Percentiles rank a stretch among this genome's conserved stretches.
These are phyloP conservation scores for Nyctalus aviator DNA, from an alignment of 2,797 vertebrate genomes.

Conservation along the genomic window DNA sequence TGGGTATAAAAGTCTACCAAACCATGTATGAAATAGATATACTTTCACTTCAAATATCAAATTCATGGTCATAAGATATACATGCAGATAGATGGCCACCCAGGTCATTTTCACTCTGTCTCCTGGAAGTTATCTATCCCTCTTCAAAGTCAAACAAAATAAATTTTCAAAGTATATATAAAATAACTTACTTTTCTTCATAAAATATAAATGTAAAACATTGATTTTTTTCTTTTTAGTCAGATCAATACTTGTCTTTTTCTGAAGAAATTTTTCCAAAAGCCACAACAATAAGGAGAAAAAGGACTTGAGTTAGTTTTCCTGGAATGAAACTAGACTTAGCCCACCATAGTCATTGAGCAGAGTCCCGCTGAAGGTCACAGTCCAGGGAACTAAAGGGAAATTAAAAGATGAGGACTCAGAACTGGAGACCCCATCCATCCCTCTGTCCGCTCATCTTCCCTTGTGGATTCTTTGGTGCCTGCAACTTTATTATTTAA, in stretches of 20 bases:
- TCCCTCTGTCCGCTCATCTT: neutral
- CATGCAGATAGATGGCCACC: neutral
- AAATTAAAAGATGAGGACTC: neutral
- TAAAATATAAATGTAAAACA: conserved; percentile 58
- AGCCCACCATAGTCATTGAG: neutral
- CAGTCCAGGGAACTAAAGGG: neutral
- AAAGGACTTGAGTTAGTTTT: neutral
- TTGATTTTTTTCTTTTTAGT: conserved; percentile 63
- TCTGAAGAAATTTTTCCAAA: conserved; percentile 30
- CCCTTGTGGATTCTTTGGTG: neutral
- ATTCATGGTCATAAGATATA: rapidly evolving
- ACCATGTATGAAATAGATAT: neutral
- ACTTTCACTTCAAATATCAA: neutral
- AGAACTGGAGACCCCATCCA: neutral
- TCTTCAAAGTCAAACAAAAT: conserved; percentile 2
- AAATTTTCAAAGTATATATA: conserved; percentile 4
- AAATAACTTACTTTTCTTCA: conserved; percentile 44
- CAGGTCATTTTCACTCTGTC: neutral
- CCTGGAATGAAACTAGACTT: neutral
- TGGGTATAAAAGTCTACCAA: neutral
- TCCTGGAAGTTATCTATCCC: neutral
- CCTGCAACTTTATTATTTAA: neutral
- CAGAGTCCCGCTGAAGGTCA: no score
- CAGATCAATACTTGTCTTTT: conserved; percentile 46
- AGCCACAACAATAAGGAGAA: neutral